Percentiles rank a stretch among this genome's conserved stretches.
Evolutionary conservation across 1,140 invertebrate species (phyloP).

Genomic region (Argopecten irradians): DNA sequence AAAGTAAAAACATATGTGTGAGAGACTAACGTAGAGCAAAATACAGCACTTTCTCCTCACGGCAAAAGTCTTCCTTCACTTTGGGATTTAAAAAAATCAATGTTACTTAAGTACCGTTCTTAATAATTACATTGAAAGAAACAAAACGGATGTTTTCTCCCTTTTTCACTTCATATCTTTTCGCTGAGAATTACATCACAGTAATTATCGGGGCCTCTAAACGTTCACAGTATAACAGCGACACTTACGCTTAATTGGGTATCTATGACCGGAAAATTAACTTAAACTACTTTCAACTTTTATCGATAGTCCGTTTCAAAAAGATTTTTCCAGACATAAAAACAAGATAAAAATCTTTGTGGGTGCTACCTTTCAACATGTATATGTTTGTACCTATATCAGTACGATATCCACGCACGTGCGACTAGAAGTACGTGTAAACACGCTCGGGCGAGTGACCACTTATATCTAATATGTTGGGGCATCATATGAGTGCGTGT

Average conservation of each 20-base stretch:
- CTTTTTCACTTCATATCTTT: constrained; percentile 11
- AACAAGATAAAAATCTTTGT: neutral
- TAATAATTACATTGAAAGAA: neutral
- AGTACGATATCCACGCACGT: neutral
- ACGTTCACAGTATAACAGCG: neutral
- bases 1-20: constrained; percentile 18
- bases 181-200: neutral
- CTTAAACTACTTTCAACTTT: constrained; percentile 1
- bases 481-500: neutral
- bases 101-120: constrained; percentile 15
- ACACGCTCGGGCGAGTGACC: constrained; percentile 4
- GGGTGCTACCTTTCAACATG: neutral
- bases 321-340: neutral
- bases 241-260: neutral
- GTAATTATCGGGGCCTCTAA: neutral
- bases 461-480: neutral
- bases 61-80: neutral
- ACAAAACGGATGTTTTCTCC: constrained; percentile 1
- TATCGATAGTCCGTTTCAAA: constrained; percentile 12
- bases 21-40: neutral
- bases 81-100: neutral
- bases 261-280: constrained; percentile 22
- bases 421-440: neutral
- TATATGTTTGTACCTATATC: neutral
- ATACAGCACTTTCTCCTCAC: neutral